Evolutionary conservation across 64 coral and sea anemone species (phyloP), one percentile per base, ranked within the genome.

Genomic region (Montipora sp.): DNA sequence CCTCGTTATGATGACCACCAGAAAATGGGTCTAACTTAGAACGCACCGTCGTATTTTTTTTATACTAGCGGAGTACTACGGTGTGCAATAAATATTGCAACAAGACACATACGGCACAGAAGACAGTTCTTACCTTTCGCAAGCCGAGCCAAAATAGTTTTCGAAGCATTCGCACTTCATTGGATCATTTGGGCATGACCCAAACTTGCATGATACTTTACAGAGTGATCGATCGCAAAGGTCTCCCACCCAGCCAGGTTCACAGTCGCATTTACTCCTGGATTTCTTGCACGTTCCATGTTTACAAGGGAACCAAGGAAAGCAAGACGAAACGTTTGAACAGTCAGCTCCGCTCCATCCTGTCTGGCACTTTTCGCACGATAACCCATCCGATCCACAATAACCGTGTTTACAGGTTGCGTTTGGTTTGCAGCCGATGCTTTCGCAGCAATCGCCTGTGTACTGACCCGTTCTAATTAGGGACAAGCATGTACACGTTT

Each of bases 171-270:
- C 92, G 47, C 95, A 96, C 44, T 88, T 96, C 51, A 75, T 94
- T 24, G 95, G 95, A 14, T 96, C 95, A 59, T 90, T 80, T 45
- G 92, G 92, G 45, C 95, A 96, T 50, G 88, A 43, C 0, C 95
- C 95, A 69, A 77, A 96, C 8, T 55, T 51, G 22, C 95, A 96
- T 11, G 82, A 67, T 13, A 96, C 81, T 59, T 79, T 51, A 73
- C 95, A 96, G 36, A 88, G 75, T 7, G 95, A 84, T 48, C 95
- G 88, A 55, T 96, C 95, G 77, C 95, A 96, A 48, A 94, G 88
- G 92, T 96, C 95, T 21, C 95, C 95, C 59, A 91, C 67, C 95
- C 92, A 96, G 18, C 95, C 95, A 43, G 95, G 95, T 20, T 96
- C 95, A 84, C 95, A 96, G 18, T 96, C 95, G 70, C 95, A 96